These are phyloP conservation scores for Mesopsocus fuscifrons DNA, from an alignment of 2,888 invertebrate species.

Conservation along the genomic window DNA sequence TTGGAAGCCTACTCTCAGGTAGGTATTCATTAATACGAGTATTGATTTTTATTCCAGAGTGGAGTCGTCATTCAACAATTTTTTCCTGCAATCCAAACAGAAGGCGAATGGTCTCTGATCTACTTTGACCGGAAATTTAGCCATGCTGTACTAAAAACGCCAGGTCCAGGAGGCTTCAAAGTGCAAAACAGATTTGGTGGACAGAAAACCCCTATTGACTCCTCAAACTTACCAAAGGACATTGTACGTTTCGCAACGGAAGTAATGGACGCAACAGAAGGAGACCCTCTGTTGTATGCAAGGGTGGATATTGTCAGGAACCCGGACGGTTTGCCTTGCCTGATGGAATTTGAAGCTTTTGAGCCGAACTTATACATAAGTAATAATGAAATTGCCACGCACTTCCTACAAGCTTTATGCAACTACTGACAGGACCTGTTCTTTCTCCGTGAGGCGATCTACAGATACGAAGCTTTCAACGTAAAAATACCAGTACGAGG, in stretches of 20 bases:
- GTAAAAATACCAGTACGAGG: too few relatives aligned
- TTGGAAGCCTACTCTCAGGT: too few relatives aligned
- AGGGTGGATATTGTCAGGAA: conserved; percentile 1
- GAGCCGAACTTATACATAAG: not conserved
- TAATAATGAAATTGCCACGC: not conserved
- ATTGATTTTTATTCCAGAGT: not conserved
- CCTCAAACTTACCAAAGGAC: not conserved
- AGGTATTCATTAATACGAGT: too few relatives aligned
- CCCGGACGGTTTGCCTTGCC: not conserved
- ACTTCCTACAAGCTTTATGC: not conserved
- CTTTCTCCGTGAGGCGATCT: too few relatives aligned
- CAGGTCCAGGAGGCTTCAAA: not conserved
- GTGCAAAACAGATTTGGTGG: not conserved
- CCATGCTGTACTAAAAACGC: not conserved
- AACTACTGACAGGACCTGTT: too few relatives aligned
- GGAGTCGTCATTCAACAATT: conserved; percentile 1
- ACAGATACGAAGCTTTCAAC: too few relatives aligned
- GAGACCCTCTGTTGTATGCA: not conserved
- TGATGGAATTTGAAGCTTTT: conserved; percentile 7
- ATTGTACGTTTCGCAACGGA: not conserved
- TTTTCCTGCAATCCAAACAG: not conserved
- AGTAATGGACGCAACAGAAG: not conserved
- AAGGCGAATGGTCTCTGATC: not conserved
- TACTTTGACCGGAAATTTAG: not conserved
- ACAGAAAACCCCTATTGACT: not conserved